phyloP scores from a whole-genome alignment of 2,797 vertebrate genomes.

The Onychomys arenicola region DNA sequence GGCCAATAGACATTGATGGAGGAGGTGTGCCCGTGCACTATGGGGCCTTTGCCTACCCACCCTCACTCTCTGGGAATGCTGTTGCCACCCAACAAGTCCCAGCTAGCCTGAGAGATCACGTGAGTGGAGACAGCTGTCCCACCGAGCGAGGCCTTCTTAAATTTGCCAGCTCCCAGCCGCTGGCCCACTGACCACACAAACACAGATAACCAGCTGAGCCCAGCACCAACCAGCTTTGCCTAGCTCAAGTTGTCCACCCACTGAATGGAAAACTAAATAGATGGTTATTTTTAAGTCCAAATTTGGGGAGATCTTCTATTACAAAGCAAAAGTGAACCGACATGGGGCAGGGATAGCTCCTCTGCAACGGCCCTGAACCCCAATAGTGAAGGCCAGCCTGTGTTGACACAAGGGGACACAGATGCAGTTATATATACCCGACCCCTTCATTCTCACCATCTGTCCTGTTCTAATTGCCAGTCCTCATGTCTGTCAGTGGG shows the following conservation, averaged over 20 bases:
- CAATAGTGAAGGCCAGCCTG: neutral
- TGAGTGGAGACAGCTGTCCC: neutral
- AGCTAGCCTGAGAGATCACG: neutral
- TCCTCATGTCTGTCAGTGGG: neutral
- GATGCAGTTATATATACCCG: neutral
- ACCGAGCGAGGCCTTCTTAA: neutral
- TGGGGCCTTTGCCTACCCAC: neutral
- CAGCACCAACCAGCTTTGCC: neutral
- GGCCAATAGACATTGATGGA: neutral
- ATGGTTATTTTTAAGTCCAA: constrained; percentile 28
- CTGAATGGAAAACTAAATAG: neutral
- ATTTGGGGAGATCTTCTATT: neutral
- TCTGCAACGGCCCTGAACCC: neutral
- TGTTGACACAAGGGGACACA: neutral
- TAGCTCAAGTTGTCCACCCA: neutral
- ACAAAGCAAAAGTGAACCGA: neutral
- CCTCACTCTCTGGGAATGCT: neutral
- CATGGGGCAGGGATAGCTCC: neutral
- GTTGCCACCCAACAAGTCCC: neutral
- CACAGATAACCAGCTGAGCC: neutral
- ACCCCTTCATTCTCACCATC: neutral
- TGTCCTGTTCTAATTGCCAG: neutral
- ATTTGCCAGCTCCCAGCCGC: neutral
- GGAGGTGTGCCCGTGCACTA: neutral
- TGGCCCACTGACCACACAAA: neutral